Evolutionary conservation across 2,113 vertebrate genomes (phyloP), one percentile per base, ranked within the genome.

Genomic region (Amphilophus citrinellus): DNA sequence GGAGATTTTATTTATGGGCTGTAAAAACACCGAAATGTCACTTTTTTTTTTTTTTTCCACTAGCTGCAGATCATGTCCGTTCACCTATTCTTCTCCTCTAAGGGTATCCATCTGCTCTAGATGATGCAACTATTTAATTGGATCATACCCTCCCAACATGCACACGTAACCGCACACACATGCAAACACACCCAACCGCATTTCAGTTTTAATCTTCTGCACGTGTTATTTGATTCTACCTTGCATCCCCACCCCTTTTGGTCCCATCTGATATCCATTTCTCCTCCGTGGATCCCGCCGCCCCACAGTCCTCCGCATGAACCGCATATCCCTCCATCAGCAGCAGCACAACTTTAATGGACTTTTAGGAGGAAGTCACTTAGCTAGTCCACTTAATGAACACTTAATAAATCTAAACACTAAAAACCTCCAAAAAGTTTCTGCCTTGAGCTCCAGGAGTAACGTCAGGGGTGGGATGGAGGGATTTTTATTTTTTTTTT

Each of bases 381-480:
- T 96, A 93, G 27, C 94, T 75, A 80, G 87, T 80, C 61, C 82
- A 66, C 84, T 89, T 92, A 87, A 93, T 94, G 89, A 96, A 91
- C 95, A 81, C 96, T 97, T 96, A 97, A 97, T 96, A 95, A 96
- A 97, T 97, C 97, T 96, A 95, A 86, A 96, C 96, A 88, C 94
- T 93, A 95, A 96, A 95, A 73, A 24, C 1, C 22, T 47, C 30
- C 35, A 14, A 84, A 76, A 65, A 73, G 84, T 44, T 76, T 76
- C 59, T 58, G 79, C 80, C 56, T 80, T 76, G 68, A 82, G 71
- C 81, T 92, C 82, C 81, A 62, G 78, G 24, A 77, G 50, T 60
- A 86, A 90, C 27, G 61, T 80, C 61, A 68, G 42, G 58, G 63
- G 82, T 22, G n/a, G 81, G 47, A 63, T 57, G 58, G 60, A 77